Percentiles rank a stretch among this genome's conserved stretches.
phyloP scores from a whole-genome alignment of 2,888 invertebrate species.

The Adelognathus sp. region DNA sequence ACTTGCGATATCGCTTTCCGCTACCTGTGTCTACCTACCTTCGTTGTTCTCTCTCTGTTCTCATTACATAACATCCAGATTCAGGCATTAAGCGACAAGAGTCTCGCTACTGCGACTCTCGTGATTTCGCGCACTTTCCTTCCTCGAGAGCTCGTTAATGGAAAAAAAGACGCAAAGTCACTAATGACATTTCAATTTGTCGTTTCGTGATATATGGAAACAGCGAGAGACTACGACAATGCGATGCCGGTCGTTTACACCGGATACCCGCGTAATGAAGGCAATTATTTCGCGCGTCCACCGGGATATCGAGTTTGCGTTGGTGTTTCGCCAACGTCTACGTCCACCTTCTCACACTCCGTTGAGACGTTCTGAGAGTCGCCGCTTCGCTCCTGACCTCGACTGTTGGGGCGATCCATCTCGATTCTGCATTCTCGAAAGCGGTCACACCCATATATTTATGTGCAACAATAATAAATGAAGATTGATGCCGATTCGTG shows the following conservation, averaged over 20 bases:
- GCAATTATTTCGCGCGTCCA: conserved; percentile 13
- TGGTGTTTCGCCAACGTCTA: neutral
- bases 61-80: conserved; percentile 40
- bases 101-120: conserved; percentile 20
- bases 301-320: neutral
- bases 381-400: conserved; percentile 16
- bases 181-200: neutral
- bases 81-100: conserved; percentile 34
- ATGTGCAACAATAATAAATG: neutral
- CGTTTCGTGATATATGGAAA: neutral
- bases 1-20: conserved; percentile 49
- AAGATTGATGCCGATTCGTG: neutral
- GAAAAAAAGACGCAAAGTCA: neutral
- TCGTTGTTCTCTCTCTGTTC: neutral
- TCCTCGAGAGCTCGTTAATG: conserved; percentile 31
- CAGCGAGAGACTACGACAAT: neutral
- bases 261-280: conserved; percentile 30
- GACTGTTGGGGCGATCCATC: neutral
- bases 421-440: neutral
- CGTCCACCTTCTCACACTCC: neutral
- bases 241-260: conserved; percentile 23
- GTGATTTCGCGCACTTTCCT: conserved; percentile 54
- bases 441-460: conserved; percentile 21
- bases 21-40: conserved; percentile 39
- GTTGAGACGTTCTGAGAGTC: neutral